A percentile compares a stretch with the other conserved stretches of the same genome.
Evolutionary conservation across 2,888 invertebrate genomes (phyloP).

Genomic region (Metallyticus violacea): DNA sequence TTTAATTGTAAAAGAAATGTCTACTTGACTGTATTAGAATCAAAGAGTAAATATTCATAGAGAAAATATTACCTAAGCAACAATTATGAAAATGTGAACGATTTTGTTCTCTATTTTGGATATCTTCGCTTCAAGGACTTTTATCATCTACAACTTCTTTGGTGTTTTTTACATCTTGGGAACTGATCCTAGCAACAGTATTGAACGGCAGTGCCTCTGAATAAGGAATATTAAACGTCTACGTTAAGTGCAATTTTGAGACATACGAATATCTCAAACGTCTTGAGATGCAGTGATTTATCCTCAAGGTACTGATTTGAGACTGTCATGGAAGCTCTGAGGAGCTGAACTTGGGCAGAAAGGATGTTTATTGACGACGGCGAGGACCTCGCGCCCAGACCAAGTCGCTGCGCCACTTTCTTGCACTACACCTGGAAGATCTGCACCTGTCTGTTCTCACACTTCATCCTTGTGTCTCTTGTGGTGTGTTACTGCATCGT

Average conservation of each 20-base stretch:
- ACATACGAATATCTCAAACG: background rate
- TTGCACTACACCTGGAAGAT: conserved; percentile 74
- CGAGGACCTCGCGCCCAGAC: conserved; percentile 29
- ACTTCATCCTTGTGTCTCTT: conserved; percentile 80
- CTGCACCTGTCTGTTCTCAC: conserved; percentile 81
- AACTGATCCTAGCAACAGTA: no score
- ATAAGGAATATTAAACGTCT: no score
- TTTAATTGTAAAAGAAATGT: background rate
- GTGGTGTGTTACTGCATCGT: conserved; percentile 88
- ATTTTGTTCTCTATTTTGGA: no score
- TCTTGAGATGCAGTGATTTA: background rate
- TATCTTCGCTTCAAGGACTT: no score
- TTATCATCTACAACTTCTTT: no score
- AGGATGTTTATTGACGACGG: conserved; percentile 24
- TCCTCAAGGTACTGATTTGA: background rate
- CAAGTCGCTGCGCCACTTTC: conserved; percentile 54
- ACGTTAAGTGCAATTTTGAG: no score
- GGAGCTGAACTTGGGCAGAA: background rate
- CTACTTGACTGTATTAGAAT: no score
- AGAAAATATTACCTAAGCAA: background rate
- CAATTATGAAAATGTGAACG: background rate
- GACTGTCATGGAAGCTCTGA: background rate
- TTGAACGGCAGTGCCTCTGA: background rate
- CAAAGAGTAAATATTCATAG: no score
- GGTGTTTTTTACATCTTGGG: no score